Evolutionary conservation across 2,888 invertebrate genomes (phyloP), one percentile per base, ranked within the genome.

Genomic region (Adelphocoris suturalis): DNA sequence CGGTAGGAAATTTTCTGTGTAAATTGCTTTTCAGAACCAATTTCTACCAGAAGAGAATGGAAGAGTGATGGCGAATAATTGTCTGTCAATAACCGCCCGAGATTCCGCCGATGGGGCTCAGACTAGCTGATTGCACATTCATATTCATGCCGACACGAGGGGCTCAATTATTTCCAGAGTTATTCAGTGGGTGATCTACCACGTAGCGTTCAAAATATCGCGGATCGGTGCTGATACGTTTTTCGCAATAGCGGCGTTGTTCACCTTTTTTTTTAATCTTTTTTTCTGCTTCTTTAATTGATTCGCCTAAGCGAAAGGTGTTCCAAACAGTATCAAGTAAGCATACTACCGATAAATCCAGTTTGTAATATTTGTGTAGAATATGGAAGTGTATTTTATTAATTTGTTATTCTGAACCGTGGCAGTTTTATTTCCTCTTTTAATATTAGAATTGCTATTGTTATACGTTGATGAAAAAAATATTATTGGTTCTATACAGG

Each of bases 21-120:
- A 68, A 68, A 68, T 68, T 68, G 68, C 68, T 68, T 68, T 68
- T 68, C 68, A 68, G 68, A 68, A 68, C 68, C 68, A 68, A 68
- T 78, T 46, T 78, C 9, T 46, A 47, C 19, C 16, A 47, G 78
- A 28, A 47, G 47, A 14, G 78, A 78, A 47, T 47, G 78, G 37
- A 78, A 47, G 47, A 47, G 78, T 47, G 78, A 78, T 78, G 78
- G 46, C 19, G 78, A 78, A 78, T 78, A 78, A 78, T 78, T 78
- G 78, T 78, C 78, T 78, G 78, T 78, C 78, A 78, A 78, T 78
- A 78, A 47, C 78, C 46, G 68, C 23, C 68, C 23, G 68, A 68
- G 68, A 23, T 68, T 68, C 23, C 68, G 68, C 23, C 68, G 68
- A 23, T 68, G 19, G 68, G 68, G 37, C 23, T 27, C 68, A 23